Evolutionary conservation across 2,888 invertebrate species (phyloP).

Genomic region (Eurois occulta): DNA sequence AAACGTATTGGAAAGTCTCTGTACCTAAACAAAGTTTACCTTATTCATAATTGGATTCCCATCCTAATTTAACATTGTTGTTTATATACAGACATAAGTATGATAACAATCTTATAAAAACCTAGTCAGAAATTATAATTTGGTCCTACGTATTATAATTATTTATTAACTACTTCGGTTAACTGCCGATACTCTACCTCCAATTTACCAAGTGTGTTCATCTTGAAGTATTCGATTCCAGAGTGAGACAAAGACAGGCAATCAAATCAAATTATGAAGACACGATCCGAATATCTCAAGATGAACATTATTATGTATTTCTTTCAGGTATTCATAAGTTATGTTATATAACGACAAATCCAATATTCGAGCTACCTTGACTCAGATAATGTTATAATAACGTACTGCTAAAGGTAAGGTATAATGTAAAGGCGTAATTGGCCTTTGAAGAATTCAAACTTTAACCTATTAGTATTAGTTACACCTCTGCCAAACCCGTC

Average conservation of each 20-base stretch:
- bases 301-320: neutral
- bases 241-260: neutral
- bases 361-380: neutral
- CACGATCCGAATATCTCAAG: neutral
- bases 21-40: no score
- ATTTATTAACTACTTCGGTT: no score
- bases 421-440: slow-evolving; percentile 7
- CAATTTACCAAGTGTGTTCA: neutral
- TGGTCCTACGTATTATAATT: neutral
- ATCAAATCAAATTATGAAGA: neutral
- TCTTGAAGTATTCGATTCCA: neutral
- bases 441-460: neutral
- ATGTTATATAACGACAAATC: neutral
- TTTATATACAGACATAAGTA: neutral
- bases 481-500: neutral
- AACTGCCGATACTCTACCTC: neutral
- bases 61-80: no score
- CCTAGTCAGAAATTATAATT: neutral
- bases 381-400: neutral
- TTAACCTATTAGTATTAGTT: no score
- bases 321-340: slow-evolving; percentile 1
- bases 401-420: neutral
- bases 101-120: neutral
- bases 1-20: no score
- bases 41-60: neutral